Evolutionary conservation across 30 jellyfish, hydroid and myxozoan species (phyloP), one percentile per base, ranked within the genome.

Genomic region (Turritopsis dohrnii): DNA sequence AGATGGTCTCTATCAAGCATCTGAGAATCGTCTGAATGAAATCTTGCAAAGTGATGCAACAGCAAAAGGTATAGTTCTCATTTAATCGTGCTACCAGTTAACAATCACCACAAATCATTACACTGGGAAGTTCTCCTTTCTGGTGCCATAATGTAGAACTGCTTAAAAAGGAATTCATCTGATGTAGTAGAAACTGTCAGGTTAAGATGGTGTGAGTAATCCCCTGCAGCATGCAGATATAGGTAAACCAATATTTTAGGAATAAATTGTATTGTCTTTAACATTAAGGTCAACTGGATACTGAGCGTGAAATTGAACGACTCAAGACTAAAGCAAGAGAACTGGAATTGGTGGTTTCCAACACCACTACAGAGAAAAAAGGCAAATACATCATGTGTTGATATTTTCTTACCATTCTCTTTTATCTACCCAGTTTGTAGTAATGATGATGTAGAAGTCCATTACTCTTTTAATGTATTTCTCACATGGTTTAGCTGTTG

Each of bases 11-110:
- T 26, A 53, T 21, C 26, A 79, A 77, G 92, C 92, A 76, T 77
- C 90, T 5, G 92, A 85, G 20, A 69, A 8, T 16, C 85, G 92
- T 31, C 84, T 85, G 16, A 66, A 65, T 28, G 84, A 65, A 52
- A 54, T 77, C 23, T 79, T 85, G 28, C 52, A 79, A 76, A 21
- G 92, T 31, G 90, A 77, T 25, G 53, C 52, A 65, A 82, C 22
- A 7, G 74, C 52, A 52, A 71, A 52, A 74, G 90, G 90, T 84
- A 17, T 52, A 41, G 9, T 41, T 41, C 13, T 3, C 60, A 41
- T 3, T 41, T 41, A 13, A 41, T 41, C 66, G n/a, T n/a, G n/a
- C n/a, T n/a, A n/a, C n/a, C n/a, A n/a, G n/a, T n/a, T n/a, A n/a
- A n/a, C n/a, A n/a, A n/a, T n/a, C n/a, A n/a, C n/a, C n/a, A n/a